A percentile compares a stretch with the other conserved stretches of the same genome.
Conservation (phyloP, 2,797 vertebrate genomes). For the Sebastes taczanowskii region DNA sequence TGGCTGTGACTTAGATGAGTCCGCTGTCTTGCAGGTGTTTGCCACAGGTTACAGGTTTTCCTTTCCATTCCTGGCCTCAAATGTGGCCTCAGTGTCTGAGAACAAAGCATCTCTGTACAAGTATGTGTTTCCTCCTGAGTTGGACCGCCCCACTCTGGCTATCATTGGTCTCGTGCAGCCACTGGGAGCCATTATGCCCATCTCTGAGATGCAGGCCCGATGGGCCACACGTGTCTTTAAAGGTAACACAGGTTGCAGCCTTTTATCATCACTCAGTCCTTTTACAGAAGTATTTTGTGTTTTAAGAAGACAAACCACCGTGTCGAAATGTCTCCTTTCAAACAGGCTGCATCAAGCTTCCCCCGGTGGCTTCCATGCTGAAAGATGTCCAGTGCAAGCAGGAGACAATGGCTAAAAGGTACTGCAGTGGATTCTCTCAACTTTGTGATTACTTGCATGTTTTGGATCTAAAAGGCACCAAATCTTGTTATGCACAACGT, state of each 20-base stretch:
- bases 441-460: not conserved
- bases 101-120: conserved; percentile 84
- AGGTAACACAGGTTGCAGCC: conserved; percentile 59
- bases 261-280: not conserved
- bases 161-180: conserved; percentile 85
- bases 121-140: conserved; percentile 78
- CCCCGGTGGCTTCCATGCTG: conserved; percentile 73
- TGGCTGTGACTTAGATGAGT: not conserved
- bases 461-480: not conserved
- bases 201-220: conserved; percentile 85
- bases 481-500: not conserved
- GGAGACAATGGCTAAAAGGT: conserved; percentile 76
- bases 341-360: conserved; percentile 77
- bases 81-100: conserved; percentile 66
- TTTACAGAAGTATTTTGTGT: not conserved
- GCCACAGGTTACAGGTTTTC: conserved; percentile 85
- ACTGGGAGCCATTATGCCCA: conserved; percentile 83
- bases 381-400: conserved; percentile 74
- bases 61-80: conserved; percentile 82
- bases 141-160: conserved; percentile 79
- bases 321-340: not conserved
- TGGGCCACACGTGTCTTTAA: conserved; percentile 86
- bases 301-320: not conserved
- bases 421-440: not conserved
- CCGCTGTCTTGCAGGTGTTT: conserved; percentile 75